Percentiles rank a stretch among this genome's conserved stretches.
Conservation (phyloP, 2,113 vertebrate genomes). For the Fregata magnificens region DNA sequence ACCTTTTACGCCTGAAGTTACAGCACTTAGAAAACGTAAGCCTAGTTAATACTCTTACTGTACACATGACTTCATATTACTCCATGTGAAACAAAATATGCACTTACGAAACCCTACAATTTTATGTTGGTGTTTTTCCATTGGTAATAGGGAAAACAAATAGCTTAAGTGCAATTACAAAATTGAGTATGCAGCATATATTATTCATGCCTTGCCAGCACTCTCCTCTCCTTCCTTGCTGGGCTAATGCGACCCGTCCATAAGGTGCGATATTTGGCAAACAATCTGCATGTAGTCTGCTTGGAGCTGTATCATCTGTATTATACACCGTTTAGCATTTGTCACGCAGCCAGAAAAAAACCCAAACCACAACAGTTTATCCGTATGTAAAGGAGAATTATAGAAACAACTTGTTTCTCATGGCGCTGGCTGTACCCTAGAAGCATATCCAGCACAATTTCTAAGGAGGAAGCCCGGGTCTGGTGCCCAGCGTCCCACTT, state of each 20-base stretch:
- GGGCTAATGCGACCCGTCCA: not conserved
- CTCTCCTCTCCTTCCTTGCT: not conserved
- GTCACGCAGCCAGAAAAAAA: not conserved
- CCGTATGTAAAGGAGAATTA: not conserved
- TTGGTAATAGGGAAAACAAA: not conserved
- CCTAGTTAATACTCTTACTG: not conserved
- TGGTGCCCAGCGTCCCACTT: not conserved
- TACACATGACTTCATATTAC: not conserved
- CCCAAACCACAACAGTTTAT: not conserved
- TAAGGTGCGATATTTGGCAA: not conserved
- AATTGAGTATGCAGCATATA: not conserved
- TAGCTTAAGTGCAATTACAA: not conserved
- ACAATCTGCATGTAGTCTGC: not conserved
- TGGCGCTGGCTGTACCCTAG: fast-evolving
- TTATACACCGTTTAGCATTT: not conserved
- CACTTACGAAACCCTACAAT: not conserved
- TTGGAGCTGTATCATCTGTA: not conserved
- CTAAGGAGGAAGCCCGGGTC: not conserved
- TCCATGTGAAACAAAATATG: not conserved
- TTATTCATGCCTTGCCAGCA: not conserved
- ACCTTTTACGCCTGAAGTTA: not conserved
- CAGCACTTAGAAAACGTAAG: not conserved
- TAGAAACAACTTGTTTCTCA: not conserved
- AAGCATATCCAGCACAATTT: not conserved
- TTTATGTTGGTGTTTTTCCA: not conserved